Base-by-base conservation (phyloP, 37 sponge, comb jelly and placozoan genomes). In the Geodia barretti region DNA sequence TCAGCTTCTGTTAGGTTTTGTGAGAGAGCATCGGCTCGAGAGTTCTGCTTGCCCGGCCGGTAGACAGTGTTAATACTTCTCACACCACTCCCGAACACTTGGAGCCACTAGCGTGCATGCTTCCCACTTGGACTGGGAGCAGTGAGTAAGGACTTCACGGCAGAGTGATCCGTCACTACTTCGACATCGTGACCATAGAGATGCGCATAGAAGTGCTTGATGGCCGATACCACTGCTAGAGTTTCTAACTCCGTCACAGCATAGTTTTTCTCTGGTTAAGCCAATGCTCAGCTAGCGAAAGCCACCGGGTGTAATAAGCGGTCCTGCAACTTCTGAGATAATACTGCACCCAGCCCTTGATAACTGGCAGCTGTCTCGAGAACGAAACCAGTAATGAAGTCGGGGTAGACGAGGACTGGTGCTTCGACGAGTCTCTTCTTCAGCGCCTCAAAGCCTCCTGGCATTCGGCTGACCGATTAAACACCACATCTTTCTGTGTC, bases 31-130 rank as follows among this genome's bases (percentile, higher is more conserved):
- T 84, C 70, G 9, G 85, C 85, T 54, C 36, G 32, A 29, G 35
- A 9, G 36, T 84, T 84, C 59, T 76, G 77, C 35, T 69, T 76
- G 9, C 78, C 85, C 2, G 85, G 61, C 33, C 72, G 72, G 43
- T 79, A 70, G 21, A 24, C 37, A 30, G 67, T 76, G 7, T 58
- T 29, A 11, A 76, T 41, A 23, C 37, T 41, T 54, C 38, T 25
- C 28, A 76, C 63, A 4, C 78, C 68, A 65, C 31, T 8, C 8
- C 67, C 67, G 19, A 37, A 63, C 7, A 76, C n/a, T n/a, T n/a
- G n/a, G n/a, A n/a, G n/a, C 79, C 79, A 78, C 87, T 80, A 86
- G 39, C 86, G 39, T 58, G 86, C 79, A 70, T 86, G 86, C 64
- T 79, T 72, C 40, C 81, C 87, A 68, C 70, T 75, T 1, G 75